Conservation (phyloP, 2,113 vertebrate genomes). For the Euleptes europaea region DNA sequence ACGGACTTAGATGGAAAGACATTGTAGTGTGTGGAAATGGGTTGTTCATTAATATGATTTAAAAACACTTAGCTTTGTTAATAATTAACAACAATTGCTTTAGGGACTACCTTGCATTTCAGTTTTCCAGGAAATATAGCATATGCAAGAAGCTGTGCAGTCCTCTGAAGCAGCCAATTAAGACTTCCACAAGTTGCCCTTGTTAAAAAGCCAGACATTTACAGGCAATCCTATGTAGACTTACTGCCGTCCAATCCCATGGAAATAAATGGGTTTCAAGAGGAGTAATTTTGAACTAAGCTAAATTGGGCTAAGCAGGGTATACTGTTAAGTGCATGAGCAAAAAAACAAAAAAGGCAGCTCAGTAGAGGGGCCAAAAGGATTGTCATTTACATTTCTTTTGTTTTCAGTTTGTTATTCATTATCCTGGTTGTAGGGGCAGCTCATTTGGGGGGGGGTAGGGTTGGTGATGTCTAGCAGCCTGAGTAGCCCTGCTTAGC, state of each 20-base stretch:
- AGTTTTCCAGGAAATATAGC: conserved; percentile 59
- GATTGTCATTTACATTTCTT: background rate
- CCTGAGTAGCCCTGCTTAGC: no score
- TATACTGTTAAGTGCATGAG: background rate
- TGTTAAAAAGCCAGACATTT: conserved; percentile 1
- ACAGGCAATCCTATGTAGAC: no score
- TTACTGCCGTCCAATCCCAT: no score
- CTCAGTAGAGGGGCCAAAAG: background rate
- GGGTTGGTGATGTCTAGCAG: no score
- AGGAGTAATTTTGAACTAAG: no score
- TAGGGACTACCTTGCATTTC: conserved; percentile 46
- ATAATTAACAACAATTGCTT: conserved; percentile 75
- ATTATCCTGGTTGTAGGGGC: background rate
- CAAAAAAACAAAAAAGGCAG: background rate
- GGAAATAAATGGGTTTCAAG: no score
- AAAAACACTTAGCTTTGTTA: conserved; percentile 72
- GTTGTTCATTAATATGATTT: conserved; percentile 65
- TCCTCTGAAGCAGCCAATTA: rapidly evolving
- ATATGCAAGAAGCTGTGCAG: background rate
- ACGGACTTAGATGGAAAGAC: conserved; percentile 19
- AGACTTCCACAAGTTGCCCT: background rate
- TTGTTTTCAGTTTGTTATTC: background rate
- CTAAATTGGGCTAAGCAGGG: no score
- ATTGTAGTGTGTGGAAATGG: conserved; percentile 52
- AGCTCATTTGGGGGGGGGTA: background rate